These are phyloP conservation scores for Alosa alosa DNA, from an alignment of 2,113 vertebrate species.

Conservation along the genomic window DNA sequence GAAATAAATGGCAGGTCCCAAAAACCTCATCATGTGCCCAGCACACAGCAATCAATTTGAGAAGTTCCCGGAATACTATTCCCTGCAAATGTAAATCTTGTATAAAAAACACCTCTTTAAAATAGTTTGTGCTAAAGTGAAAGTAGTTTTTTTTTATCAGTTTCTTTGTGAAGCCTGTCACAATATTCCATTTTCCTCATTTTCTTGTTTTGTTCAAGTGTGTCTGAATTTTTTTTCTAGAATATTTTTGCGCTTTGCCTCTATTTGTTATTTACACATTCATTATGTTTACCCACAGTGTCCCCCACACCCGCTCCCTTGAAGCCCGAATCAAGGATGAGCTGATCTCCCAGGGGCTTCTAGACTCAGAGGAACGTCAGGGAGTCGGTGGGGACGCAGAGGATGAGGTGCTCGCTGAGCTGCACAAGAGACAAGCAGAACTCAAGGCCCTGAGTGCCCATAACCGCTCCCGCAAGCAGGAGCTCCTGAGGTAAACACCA, in stretches of 20 bases:
- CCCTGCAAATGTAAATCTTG: too few relatives aligned
- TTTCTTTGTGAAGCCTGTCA: too few relatives aligned
- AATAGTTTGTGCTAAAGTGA: too few relatives aligned
- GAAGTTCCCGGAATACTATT: too few relatives aligned
- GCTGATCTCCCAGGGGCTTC: slow-evolving; percentile 90
- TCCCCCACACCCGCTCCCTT: slow-evolving; percentile 93
- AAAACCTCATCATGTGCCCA: too few relatives aligned
- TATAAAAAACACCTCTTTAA: too few relatives aligned
- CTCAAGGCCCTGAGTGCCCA: slow-evolving; percentile 91
- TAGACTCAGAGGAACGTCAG: slow-evolving; percentile 91
- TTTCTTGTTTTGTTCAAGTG: too few relatives aligned
- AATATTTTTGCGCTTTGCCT: not conserved
- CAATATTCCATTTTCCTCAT: too few relatives aligned
- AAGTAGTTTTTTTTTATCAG: too few relatives aligned
- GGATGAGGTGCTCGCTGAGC: slow-evolving; percentile 90
- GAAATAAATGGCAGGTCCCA: too few relatives aligned
- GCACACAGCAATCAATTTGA: too few relatives aligned
- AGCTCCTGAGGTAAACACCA: slow-evolving; percentile 85
- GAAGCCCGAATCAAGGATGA: slow-evolving; percentile 97
- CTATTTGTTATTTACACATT: not conserved
- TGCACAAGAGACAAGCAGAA: slow-evolving; percentile 93
- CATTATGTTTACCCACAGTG: slow-evolving; percentile 63
- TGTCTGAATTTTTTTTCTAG: too few relatives aligned
- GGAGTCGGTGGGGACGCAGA: slow-evolving; percentile 88
- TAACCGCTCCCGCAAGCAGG: slow-evolving; percentile 91